Percentiles rank a stretch among this genome's conserved stretches.
Conservation (phyloP, 2,797 vertebrate species). For the Pantherophis vulpinus region DNA sequence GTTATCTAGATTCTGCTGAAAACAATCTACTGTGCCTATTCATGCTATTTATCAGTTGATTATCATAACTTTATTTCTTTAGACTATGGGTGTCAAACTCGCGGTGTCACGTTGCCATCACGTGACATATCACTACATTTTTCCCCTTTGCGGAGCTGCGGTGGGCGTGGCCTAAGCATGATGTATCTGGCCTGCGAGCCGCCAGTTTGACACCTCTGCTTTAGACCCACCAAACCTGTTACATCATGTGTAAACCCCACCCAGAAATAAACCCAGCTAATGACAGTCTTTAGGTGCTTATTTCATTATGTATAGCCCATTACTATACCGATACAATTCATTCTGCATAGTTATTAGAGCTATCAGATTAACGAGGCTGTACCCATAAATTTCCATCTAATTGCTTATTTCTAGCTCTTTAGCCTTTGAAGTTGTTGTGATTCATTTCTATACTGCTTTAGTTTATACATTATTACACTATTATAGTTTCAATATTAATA, state of each 20-base stretch:
- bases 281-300: background rate
- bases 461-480: background rate
- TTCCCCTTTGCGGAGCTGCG: no score
- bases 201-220: no score
- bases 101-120: no score
- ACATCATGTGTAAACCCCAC: background rate
- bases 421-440: background rate
- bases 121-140: no score
- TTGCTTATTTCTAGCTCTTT: background rate
- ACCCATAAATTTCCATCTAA: background rate
- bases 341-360: background rate
- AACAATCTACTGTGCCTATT: background rate
- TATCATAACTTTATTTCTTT: background rate
- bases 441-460: background rate
- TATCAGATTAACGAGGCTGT: background rate
- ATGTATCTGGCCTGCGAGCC: no score
- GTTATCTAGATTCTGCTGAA: background rate
- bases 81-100: no score
- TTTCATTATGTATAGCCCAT: background rate
- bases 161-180: no score
- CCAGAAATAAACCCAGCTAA: background rate
- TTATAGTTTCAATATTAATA: background rate
- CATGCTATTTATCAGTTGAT: background rate
- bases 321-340: background rate
- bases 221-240: background rate